Base-by-base conservation (phyloP, 2,797 vertebrate species). In the Gambelia wislizenii region DNA sequence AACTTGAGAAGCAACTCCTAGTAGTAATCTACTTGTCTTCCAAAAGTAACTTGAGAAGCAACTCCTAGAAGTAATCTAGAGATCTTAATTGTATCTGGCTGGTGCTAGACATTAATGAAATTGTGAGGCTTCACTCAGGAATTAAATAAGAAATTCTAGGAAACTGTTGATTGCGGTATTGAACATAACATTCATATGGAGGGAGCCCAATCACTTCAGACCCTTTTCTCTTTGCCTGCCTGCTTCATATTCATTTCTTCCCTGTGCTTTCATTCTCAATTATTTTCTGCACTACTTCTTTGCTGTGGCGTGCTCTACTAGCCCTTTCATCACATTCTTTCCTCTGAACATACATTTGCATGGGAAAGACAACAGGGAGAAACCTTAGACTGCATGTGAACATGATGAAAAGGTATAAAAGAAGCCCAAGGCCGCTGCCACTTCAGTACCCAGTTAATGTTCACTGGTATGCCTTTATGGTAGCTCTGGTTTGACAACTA, bases 391-490 rank as follows among this genome's bases (percentile, higher is more conserved):
- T 92, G 91, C 92, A 92, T 95, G 94, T 95, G 95, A 91, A 64
- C 42, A 95, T 88, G 94, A 95, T 96, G 96, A 97, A 95, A 95
- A 95, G 92, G 91, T 89, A 95, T 93, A 93, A 93, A 94, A 96
- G 94, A 93, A 94, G 95, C 95, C 84, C 91, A 95, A 96, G 93
- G 85, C 25, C 7, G 36, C 93, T 95, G 95, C 90, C 90, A 54
- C 86, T 92, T 94, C 96, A 96, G 95, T 95, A 92, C 92, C 91
- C 91, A 67, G 1, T 92, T 90, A 93, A 95, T 94, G 94, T 94
- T 91, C 91, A 91, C 83, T 94, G 94, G 95, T 87, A 85, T 91
- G 92, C 91, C 91, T 92, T 69, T 93, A 92, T 93, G 89, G 91
- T 92, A 92, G 56, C 8, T 8, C 93, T 0, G 6, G 93, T 93